Evolutionary conservation across 1,140 invertebrate species (phyloP).

Genomic region (Phortica variegata): DNA sequence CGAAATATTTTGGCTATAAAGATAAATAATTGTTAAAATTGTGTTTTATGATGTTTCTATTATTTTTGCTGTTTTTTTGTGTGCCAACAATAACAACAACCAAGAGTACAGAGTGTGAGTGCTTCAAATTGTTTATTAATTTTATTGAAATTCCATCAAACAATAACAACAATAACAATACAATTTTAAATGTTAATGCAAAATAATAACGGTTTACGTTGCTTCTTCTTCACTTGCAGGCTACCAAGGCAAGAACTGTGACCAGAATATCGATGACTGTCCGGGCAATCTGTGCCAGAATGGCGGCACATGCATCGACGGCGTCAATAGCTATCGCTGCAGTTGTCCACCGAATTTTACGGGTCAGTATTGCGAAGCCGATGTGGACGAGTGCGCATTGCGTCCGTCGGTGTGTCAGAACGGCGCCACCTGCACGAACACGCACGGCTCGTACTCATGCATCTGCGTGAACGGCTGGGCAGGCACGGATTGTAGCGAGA

Average conservation of each 20-base stretch:
- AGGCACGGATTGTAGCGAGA: slow-evolving; percentile 84
- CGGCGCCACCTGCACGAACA: slow-evolving; percentile 92
- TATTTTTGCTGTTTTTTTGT: slow-evolving; percentile 28
- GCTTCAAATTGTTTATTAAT: background rate
- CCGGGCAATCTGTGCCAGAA: slow-evolving; percentile 87
- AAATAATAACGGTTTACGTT: too few relatives aligned
- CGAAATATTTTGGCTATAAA: too few relatives aligned
- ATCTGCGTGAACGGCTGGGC: slow-evolving; percentile 97
- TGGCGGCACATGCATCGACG: slow-evolving; percentile 86
- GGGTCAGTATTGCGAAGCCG: slow-evolving; percentile 77
- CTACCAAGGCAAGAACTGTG: slow-evolving; percentile 81
- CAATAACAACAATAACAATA: background rate
- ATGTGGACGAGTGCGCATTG: slow-evolving; percentile 79
- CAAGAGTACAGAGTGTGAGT: slow-evolving; percentile 4
- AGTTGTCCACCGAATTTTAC: slow-evolving; percentile 84
- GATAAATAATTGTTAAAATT: too few relatives aligned
- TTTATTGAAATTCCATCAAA: background rate
- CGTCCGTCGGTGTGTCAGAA: slow-evolving; percentile 87
- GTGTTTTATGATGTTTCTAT: too few relatives aligned
- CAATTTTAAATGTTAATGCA: slow-evolving; percentile 13
- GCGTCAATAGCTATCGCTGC: slow-evolving; percentile 84
- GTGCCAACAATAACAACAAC: background rate
- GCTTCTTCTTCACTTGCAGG: slow-evolving; percentile 62
- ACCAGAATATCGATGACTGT: slow-evolving; percentile 90
- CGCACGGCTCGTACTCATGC: slow-evolving; percentile 85